Evolutionary conservation across 1,140 invertebrate genomes (phyloP).

Genomic region (Littorina saxatilis): DNA sequence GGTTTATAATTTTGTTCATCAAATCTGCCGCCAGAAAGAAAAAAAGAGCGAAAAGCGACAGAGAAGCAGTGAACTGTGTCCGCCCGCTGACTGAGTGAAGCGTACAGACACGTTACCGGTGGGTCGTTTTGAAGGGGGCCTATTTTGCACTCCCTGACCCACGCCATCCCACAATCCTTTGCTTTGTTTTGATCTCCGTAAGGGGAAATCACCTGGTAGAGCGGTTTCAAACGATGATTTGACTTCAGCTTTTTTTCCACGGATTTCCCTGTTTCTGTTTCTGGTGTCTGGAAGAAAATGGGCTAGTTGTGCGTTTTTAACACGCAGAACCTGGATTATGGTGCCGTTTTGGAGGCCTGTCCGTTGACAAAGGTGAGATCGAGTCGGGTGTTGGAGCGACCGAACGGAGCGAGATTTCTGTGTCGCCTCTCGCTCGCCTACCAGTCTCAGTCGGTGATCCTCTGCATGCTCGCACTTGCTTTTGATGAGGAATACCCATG

Average conservation of each 20-base stretch:
- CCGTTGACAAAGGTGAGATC: no score
- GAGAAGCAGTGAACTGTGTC: no score
- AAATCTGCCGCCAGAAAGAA: no score
- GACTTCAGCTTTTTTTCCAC: neutral
- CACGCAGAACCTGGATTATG: no score
- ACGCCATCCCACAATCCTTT: conserved; percentile 31
- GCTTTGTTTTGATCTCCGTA: conserved; percentile 38
- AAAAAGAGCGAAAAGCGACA: no score
- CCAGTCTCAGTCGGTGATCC: no score
- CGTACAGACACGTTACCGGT: neutral
- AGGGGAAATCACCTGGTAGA: conserved; percentile 34
- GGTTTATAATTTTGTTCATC: no score
- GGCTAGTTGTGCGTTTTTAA: neutral
- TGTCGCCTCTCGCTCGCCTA: neutral
- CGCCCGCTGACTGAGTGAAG: neutral
- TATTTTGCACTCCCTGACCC: conserved; percentile 25
- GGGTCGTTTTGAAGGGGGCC: neutral
- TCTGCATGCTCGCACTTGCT: conserved; percentile 27
- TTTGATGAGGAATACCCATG: neutral
- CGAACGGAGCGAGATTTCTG: no score
- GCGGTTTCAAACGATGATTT: neutral
- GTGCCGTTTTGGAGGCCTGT: no score
- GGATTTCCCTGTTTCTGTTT: neutral
- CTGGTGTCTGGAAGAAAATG: neutral
- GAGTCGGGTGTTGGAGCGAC: no score